These are phyloP conservation scores for Iphiclides podalirius DNA, from an alignment of 2,888 invertebrate genomes.

Conservation along the genomic window DNA sequence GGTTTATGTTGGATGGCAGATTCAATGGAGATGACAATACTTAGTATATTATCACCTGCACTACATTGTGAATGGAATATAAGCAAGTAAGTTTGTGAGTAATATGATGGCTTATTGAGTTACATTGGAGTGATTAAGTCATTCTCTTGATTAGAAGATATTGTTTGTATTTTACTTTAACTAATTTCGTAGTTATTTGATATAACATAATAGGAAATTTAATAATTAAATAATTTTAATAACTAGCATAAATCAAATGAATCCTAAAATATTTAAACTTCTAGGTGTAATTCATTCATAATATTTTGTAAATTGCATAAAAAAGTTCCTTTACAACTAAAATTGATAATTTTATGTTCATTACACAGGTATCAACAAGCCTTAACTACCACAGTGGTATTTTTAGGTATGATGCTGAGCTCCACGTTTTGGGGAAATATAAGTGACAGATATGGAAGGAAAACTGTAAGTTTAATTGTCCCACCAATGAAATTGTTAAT, in stretches of 20 bases:
- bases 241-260: too few relatives aligned
- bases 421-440: constrained; percentile 97
- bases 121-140: too few relatives aligned
- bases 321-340: not conserved
- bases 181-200: too few relatives aligned
- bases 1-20: constrained; percentile 98
- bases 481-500: too few relatives aligned
- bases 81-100: constrained; percentile 70
- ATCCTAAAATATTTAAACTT: too few relatives aligned
- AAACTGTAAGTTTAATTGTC: constrained; percentile 86
- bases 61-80: constrained; percentile 97
- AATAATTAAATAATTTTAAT: too few relatives aligned
- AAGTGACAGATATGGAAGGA: constrained; percentile 95
- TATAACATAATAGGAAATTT: too few relatives aligned
- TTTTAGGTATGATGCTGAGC: constrained; percentile 98
- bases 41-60: constrained; percentile 95
- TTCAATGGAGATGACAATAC: constrained; percentile 98
- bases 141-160: too few relatives aligned
- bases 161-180: too few relatives aligned
- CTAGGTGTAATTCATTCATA: too few relatives aligned
- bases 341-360: constrained; percentile 1
- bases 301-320: too few relatives aligned
- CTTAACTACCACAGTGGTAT: constrained; percentile 95
- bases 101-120: too few relatives aligned
- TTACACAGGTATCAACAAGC: constrained; percentile 90